Base-by-base conservation (phyloP, 2,888 invertebrate species). In the Ditylenchus weischeri region DNA sequence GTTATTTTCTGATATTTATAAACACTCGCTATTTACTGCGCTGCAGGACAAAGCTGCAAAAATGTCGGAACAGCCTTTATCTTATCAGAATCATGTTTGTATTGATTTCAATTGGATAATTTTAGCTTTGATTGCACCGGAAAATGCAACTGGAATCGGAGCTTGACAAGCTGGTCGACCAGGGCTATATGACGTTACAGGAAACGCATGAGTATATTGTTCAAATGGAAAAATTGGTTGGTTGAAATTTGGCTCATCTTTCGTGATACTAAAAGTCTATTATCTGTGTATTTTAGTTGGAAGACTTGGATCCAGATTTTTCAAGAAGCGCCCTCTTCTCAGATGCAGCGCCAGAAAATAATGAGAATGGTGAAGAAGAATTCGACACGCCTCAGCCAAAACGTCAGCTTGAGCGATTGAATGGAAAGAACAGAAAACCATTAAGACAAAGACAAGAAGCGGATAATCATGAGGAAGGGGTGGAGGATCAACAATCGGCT, bases 191-290 rank as follows among this genome's bases (percentile, higher is more conserved):
- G 54, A 54, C 11, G 23, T 2, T 54, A 11, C 54, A 54, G 29
- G 13, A 54, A 11, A 29, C 29, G 54, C 54, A 54, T 29, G 54
- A 21, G 2, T 54, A 21, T 11, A 54, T 54, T 15, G 15, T 11
- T 54, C 54, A 54, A 54, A 54, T 54, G 54, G 23, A 54, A 54
- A 54, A 54, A 23, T 54, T 21, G 54, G 54, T 54, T 54, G 13
- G 54, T 54, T 54, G 13, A 29, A 15, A 15, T 54, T 15, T 23
- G 54, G 29, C 15, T 23, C n/a, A 54, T 54, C 11, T 54, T 3
- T n/a, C 1, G 11, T 15, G 29, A 11, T 54, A n/a, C 21, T 54
- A 13, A 29, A 11, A 11, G 13, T 21, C 54, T 54, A 54, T 11
- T 1, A 54, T 1, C 13, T 54, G 23, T 7, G 11, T 18, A 1